Conservation (phyloP, 2,113 vertebrate species). For the Toxotes jaculatrix region DNA sequence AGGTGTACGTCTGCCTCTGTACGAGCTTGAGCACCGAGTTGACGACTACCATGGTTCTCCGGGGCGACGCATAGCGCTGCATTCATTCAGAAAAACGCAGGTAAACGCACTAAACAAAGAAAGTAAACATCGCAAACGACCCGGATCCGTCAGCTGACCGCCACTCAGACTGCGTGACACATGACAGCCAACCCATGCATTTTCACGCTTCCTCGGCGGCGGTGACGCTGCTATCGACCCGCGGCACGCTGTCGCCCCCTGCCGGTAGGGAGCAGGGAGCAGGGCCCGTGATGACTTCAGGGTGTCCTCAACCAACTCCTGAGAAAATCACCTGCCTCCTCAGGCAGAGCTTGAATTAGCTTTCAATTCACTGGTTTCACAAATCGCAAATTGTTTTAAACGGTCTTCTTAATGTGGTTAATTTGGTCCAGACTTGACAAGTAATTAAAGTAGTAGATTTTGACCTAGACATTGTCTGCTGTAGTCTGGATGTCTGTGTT, state of each 20-base stretch:
- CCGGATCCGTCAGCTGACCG: slow-evolving; percentile 69
- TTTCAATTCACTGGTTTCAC: too few species aligned
- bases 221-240: not conserved
- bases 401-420: too few species aligned
- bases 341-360: too few species aligned
- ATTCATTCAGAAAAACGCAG: slow-evolving; percentile 63
- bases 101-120: not conserved
- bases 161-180: slow-evolving; percentile 43
- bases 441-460: too few species aligned
- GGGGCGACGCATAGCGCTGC: slow-evolving; percentile 73
- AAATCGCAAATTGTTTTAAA: not conserved
- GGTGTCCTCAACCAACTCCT: not conserved
- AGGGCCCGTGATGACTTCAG: not conserved
- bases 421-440: too few species aligned
- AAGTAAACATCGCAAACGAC: slow-evolving; percentile 57
- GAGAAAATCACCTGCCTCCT: too few species aligned
- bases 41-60: slow-evolving; percentile 89
- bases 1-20: slow-evolving; percentile 97
- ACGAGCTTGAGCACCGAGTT: slow-evolving; percentile 91
- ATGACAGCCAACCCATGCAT: slow-evolving; percentile 48
- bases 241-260: slow-evolving; percentile 52
- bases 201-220: slow-evolving; percentile 57
- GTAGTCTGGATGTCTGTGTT: too few species aligned
- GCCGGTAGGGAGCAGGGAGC: slow-evolving; percentile 6
- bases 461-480: too few species aligned